A percentile compares a stretch with the other conserved stretches of the same genome.
Conservation (phyloP, 2,113 vertebrate species). For the Ibidorhyncha struthersii region DNA sequence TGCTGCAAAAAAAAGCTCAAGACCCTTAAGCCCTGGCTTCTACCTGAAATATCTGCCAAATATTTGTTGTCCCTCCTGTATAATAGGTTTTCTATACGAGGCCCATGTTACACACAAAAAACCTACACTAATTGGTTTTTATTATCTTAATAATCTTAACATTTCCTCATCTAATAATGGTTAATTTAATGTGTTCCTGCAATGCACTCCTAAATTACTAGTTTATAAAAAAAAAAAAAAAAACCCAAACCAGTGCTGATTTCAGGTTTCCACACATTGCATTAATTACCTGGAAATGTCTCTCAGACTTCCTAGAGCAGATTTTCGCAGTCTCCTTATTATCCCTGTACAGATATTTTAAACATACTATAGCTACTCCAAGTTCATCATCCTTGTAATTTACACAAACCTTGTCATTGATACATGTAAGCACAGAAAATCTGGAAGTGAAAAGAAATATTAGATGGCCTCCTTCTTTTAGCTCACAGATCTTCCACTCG, state of each 20-base stretch:
- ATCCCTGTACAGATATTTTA: constrained; percentile 65
- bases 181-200: constrained; percentile 77
- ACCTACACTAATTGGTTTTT: constrained; percentile 62
- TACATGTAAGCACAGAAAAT: constrained; percentile 67
- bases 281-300: constrained; percentile 81
- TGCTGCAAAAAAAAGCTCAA: neutral
- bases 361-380: constrained; percentile 49
- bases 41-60: neutral
- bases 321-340: constrained; percentile 72
- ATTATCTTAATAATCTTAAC: constrained; percentile 79
- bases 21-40: constrained; percentile 7
- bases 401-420: constrained; percentile 67
- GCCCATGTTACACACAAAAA: constrained; percentile 40
- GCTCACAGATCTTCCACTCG: constrained; percentile 52
- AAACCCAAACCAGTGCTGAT: constrained; percentile 37
- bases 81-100: constrained; percentile 11
- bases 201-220: constrained; percentile 78
- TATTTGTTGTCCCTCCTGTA: constrained; percentile 8
- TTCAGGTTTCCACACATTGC: constrained; percentile 74
- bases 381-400: constrained; percentile 70
- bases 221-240: constrained; percentile 44
- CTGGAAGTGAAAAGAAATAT: constrained; percentile 48
- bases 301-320: constrained; percentile 72
- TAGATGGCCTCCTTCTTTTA: constrained; percentile 28
- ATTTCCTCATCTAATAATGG: constrained; percentile 79